These are phyloP conservation scores for Poicephalus meyeri DNA, from an alignment of 2,113 vertebrate species.

Conservation along the genomic window DNA sequence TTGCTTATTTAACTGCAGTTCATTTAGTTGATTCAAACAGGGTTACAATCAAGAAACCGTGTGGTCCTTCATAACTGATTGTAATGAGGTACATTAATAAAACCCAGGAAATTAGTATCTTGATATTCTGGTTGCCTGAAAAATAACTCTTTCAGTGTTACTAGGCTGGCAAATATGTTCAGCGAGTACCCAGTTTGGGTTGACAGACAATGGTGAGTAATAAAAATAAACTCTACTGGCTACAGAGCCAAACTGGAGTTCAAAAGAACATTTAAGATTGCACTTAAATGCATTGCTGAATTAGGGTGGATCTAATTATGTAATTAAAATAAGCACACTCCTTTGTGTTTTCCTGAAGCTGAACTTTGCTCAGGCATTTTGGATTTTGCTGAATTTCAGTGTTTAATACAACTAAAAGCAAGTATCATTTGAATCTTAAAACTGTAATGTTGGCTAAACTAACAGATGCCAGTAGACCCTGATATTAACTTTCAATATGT, in stretches of 20 bases:
- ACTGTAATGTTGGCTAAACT: neutral
- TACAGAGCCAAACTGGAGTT: constrained; percentile 3
- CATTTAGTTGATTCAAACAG: constrained; percentile 21
- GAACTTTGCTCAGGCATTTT: neutral
- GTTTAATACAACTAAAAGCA: neutral
- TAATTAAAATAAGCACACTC: constrained; percentile 27
- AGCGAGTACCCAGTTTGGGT: neutral
- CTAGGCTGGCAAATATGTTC: constrained; percentile 1
- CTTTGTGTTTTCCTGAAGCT: constrained; percentile 3
- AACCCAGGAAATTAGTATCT: neutral
- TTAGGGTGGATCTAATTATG: constrained; percentile 33
- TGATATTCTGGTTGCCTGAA: constrained; percentile 19
- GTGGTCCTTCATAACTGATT: neutral
- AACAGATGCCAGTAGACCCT: neutral
- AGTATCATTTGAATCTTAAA: neutral
- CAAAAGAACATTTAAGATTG: neutral
- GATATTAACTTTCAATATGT: neutral
- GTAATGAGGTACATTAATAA: neutral
- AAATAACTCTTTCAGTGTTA: neutral
- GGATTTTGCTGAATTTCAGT: neutral
- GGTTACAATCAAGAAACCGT: neutral
- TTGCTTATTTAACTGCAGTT: neutral
- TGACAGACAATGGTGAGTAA: constrained; percentile 12
- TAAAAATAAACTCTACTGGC: constrained; percentile 16
- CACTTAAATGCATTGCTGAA: constrained; percentile 14